A percentile compares a stretch with the other conserved stretches of the same genome.
Conservation (phyloP, 2,888 invertebrate genomes). For the Sesia apiformis region DNA sequence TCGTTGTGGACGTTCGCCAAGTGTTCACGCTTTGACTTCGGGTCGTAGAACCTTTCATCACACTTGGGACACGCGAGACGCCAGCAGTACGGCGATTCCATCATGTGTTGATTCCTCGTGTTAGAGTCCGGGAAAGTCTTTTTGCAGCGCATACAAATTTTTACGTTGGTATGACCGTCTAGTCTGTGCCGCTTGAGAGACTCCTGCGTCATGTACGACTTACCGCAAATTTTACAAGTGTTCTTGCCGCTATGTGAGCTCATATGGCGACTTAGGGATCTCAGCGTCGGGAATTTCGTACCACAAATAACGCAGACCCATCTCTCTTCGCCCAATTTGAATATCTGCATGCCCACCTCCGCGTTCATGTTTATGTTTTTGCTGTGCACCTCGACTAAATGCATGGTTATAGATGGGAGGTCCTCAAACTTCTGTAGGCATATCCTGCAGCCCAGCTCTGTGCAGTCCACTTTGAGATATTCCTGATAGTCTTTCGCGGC, state of each 20-base stretch:
- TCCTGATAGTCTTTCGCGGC: constrained; percentile 25
- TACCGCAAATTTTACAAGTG: constrained; percentile 38
- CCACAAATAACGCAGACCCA: constrained; percentile 21
- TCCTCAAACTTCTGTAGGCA: constrained; percentile 14
- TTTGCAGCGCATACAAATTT: constrained; percentile 22
- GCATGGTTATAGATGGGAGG: constrained; percentile 15
- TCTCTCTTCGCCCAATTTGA: constrained; percentile 21
- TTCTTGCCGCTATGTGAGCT: constrained; percentile 33
- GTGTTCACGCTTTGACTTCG: constrained; percentile 16
- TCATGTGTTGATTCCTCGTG: constrained; percentile 17
- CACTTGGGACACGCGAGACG: constrained; percentile 21
- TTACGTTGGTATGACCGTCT: constrained; percentile 11
- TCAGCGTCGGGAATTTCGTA: constrained; percentile 17
- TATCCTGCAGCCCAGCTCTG: constrained; percentile 23
- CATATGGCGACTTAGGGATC: constrained; percentile 27
- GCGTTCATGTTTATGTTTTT: constrained; percentile 7
- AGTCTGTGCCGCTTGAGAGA: constrained; percentile 18
- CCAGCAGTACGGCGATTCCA: constrained; percentile 19
- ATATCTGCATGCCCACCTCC: constrained; percentile 21
- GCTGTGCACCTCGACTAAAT: constrained; percentile 16
- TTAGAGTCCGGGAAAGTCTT: constrained; percentile 15
- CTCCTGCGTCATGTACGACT: not conserved
- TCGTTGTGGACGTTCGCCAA: constrained; percentile 16
- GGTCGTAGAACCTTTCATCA: constrained; percentile 19
- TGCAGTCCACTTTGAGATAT: constrained; percentile 24